phyloP scores from a whole-genome alignment of 2,113 vertebrate species.

The Megalops atlanticus region DNA sequence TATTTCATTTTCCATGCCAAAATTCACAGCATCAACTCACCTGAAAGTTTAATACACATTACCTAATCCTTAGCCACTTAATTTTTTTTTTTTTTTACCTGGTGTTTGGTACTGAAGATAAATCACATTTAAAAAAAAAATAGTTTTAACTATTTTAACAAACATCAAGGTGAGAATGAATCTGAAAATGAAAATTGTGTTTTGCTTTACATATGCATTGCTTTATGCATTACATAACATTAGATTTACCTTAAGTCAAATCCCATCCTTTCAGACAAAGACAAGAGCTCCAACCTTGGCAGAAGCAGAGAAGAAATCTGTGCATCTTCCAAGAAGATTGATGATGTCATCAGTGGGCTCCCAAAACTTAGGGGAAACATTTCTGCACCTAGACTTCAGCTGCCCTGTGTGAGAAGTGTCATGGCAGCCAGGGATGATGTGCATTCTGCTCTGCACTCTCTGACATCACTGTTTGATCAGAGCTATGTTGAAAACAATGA shows the following conservation, averaged over 20 bases:
- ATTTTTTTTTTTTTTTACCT: too few relatives aligned
- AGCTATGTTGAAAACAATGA: conserved; percentile 21
- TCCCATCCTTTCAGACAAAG: conserved; percentile 50
- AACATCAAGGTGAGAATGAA: too few relatives aligned
- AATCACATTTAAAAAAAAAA: too few relatives aligned
- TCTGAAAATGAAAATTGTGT: background rate
- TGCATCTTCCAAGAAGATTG: conserved; percentile 60
- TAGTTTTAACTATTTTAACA: too few relatives aligned
- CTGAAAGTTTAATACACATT: too few relatives aligned
- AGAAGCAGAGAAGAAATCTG: conserved; percentile 58
- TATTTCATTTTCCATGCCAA: background rate
- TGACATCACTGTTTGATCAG: conserved; percentile 55
- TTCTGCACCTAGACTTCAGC: conserved; percentile 37
- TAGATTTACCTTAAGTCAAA: background rate
- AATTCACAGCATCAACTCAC: too few relatives aligned
- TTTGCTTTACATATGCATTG: too few relatives aligned
- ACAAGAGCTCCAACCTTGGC: conserved; percentile 39
- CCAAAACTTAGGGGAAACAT: conserved; percentile 24
- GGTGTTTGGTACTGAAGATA: too few relatives aligned
- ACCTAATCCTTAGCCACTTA: too few relatives aligned
- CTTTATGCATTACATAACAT: too few relatives aligned
- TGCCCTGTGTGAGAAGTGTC: conserved; percentile 46
- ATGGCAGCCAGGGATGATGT: conserved; percentile 62
- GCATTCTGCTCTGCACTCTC: conserved; percentile 66
- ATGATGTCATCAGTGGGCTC: conserved; percentile 52